A percentile compares a stretch with the other conserved stretches of the same genome.
Evolutionary conservation across 2,888 invertebrate species (phyloP).

Genomic region (Lydus trimaculatus): DNA sequence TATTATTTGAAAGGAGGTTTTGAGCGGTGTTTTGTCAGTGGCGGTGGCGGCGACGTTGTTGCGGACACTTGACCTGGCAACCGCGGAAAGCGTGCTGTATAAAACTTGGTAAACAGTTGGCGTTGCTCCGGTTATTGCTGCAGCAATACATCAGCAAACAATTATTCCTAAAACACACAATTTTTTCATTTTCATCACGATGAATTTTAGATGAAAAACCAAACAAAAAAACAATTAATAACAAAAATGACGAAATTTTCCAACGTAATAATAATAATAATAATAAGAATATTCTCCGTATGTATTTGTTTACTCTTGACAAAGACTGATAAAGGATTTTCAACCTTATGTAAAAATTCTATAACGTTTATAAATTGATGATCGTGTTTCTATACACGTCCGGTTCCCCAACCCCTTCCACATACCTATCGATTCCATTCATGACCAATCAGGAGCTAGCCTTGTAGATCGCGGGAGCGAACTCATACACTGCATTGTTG

Average conservation of each 20-base stretch:
- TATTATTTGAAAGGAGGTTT: neutral
- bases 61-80: conserved; percentile 61
- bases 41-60: conserved; percentile 56
- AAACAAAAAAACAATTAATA: neutral
- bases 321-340: conserved; percentile 57
- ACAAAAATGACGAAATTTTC: conserved; percentile 38
- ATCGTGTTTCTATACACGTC: conserved; percentile 62
- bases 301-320: conserved; percentile 67
- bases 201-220: too few species aligned
- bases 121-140: neutral
- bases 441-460: conserved; percentile 68
- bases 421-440: conserved; percentile 70
- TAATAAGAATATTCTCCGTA: neutral
- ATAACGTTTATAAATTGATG: conserved; percentile 64
- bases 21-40: conserved; percentile 16
- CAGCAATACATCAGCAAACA: neutral
- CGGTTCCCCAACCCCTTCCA: conserved; percentile 64
- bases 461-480: conserved; percentile 62
- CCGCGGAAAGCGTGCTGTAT: conserved; percentile 57
- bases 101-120: conserved; percentile 38
- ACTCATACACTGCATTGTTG: conserved; percentile 63
- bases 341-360: conserved; percentile 53
- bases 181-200: neutral
- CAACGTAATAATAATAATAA: conserved; percentile 37
- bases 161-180: too few species aligned